Evolutionary conservation across 2,888 invertebrate genomes (phyloP), one percentile per base, ranked within the genome.

Genomic region (Nomada flava): DNA sequence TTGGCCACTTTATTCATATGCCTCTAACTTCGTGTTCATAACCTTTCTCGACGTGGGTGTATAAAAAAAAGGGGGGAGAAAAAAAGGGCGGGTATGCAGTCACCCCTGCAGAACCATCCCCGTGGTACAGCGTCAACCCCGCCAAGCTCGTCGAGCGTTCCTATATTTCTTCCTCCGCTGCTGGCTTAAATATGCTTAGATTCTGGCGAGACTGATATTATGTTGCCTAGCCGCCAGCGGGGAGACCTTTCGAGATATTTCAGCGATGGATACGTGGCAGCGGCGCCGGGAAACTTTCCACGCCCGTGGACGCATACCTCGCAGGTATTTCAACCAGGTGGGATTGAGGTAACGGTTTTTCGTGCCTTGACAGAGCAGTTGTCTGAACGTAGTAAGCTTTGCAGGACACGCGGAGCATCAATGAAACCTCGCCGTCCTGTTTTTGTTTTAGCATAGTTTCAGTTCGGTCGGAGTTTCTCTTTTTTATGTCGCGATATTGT

Each of bases 1-100:
- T 92, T 92, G 86, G 86, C 89, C 89, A 90, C 91, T 92, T 91
- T 92, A 92, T 92, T 91, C 92, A 92, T 92, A 90, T 88, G 89
- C 86, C 87, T 86, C 85, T 82, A 86, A 79, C 76, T 75, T 86
- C 84, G 82, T 88, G 89, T 91, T 90, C 88, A 87, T 91, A 90
- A 90, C 88, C 89, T 90, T 86, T 78, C 73, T 77, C 57, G 73
- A 74, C 76, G 86, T 74, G 89, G 84, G 89, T 91, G 84, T 89
- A 90, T 91, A 47, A 47, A 47, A 47, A 47, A 47, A 47, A 47
- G 47, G 15, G 15, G 15, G 47, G 3, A 47, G 47, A 47, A 47
- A 11, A 15, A 47, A 47, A 15, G 47, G 15, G 86, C 79, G 79
- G 88, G 83, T 85, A 86, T 86, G 85, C 89, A 88, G 82, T 75